Base-by-base conservation (phyloP, 2,797 vertebrate genomes). In the Huso huso region DNA sequence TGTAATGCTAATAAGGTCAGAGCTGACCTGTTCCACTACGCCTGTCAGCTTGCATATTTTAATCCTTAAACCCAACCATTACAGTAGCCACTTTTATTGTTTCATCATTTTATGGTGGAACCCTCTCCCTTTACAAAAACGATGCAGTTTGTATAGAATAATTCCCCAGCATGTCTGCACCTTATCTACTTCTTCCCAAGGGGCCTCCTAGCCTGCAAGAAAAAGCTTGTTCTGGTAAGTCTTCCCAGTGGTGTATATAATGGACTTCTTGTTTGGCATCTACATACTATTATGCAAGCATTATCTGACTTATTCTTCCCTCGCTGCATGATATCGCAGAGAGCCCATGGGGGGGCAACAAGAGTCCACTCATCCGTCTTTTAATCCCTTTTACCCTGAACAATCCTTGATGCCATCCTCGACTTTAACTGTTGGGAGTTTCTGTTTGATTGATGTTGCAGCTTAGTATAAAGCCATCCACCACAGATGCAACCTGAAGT, bases 41-140 rank as follows among this genome's bases (percentile, higher is more conserved):
- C 83, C 85, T 88, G 86, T 86, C 87, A 89, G 85, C 84, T 81
- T 81, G 81, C 66, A 74, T 85, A 83, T 87, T 86, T 88, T 77
- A 81, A 81, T 76, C 61, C 70, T 6, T 61, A 71, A 57, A 83
- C 82, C 82, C 83, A 82, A 87, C 85, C 81, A 79, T 85, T 81
- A 84, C 79, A 58, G 65, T 63, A 64, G 82, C 77, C 74, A 74
- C 80, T 77, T 78, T 83, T 84, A 80, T 78, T 83, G 80, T 84
- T 86, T 84, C 83, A 80, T 86, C 79, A 82, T 76, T 82, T 84
- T 83, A 82, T 80, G 71, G 79, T 82, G 83, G 52, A 82, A 80
- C 81, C 84, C 78, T 79, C 72, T 76, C 68, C 75, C 77, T 66
- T 76, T 6, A 64, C 78, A 75, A 82, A 86, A 84, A 81, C 37